A percentile compares a stretch with the other conserved stretches of the same genome.
These are phyloP conservation scores for Thunnus thynnus DNA, from an alignment of 2,113 vertebrate genomes.

Conservation along the genomic window DNA sequence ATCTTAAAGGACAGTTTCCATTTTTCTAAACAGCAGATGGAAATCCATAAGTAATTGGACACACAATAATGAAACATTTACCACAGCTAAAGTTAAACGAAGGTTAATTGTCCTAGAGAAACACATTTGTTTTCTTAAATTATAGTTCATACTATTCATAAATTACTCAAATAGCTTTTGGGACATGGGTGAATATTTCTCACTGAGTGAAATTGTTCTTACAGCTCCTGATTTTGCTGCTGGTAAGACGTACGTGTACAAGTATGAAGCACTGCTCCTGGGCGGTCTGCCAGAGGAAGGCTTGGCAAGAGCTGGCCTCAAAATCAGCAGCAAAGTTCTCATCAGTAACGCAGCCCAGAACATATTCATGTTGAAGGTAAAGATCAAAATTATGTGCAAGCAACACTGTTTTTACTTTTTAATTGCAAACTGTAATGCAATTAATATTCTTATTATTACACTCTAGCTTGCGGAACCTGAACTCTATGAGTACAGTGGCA, in stretches of 20 bases:
- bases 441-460: slow-evolving; percentile 10
- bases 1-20: background rate
- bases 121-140: background rate
- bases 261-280: slow-evolving; percentile 84
- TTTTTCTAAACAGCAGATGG: background rate
- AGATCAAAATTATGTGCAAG: background rate
- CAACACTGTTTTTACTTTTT: background rate
- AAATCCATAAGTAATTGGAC: background rate
- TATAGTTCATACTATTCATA: background rate
- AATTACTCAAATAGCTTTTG: background rate
- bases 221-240: slow-evolving; percentile 83
- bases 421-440: background rate
- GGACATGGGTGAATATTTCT: background rate
- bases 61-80: background rate
- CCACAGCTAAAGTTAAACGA: background rate
- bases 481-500: slow-evolving; percentile 83
- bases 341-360: slow-evolving; percentile 76
- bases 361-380: slow-evolving; percentile 83
- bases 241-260: slow-evolving; percentile 81
- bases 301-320: slow-evolving; percentile 82
- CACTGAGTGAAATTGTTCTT: slow-evolving; percentile 17
- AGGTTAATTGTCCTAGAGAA: background rate
- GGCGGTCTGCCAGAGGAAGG: slow-evolving; percentile 84
- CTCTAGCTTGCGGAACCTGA: slow-evolving; percentile 82
- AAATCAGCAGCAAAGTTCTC: slow-evolving; percentile 81